Evolutionary conservation across 2,113 vertebrate genomes (phyloP).

Genomic region (Papio anubis): DNA sequence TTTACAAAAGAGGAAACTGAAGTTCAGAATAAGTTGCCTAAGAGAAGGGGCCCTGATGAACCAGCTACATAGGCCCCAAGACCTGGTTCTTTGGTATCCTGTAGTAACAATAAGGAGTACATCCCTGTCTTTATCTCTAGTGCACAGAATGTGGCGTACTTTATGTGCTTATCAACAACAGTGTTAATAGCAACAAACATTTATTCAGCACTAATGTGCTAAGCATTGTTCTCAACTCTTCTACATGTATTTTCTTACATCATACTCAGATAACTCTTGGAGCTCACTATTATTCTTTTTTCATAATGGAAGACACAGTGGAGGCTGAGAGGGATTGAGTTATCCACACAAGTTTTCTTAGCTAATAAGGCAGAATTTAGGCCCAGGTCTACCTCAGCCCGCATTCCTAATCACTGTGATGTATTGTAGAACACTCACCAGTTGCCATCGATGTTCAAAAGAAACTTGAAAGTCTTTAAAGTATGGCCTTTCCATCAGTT

Average conservation of each 20-base stretch:
- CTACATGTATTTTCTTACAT: background rate
- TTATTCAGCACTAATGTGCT: background rate
- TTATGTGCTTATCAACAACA: background rate
- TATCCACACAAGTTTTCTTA: background rate
- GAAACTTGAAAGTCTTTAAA: slow-evolving; percentile 14
- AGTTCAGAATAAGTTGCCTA: background rate
- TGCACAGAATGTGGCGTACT: background rate
- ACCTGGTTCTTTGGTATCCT: background rate
- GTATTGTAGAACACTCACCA: background rate
- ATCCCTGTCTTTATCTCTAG: background rate
- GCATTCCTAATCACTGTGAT: background rate
- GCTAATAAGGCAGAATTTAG: background rate
- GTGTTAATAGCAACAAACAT: background rate
- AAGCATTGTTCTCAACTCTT: background rate
- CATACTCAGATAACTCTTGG: background rate
- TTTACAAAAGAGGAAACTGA: slow-evolving; percentile 9
- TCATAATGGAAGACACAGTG: background rate
- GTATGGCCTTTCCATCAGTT: background rate
- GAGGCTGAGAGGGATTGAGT: background rate
- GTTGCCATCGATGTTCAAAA: background rate
- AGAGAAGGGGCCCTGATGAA: background rate
- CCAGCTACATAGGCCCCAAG: background rate
- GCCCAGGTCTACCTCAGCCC: background rate
- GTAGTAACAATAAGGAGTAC: background rate
- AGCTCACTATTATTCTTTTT: background rate